Evolutionary conservation across 2,113 vertebrate species (phyloP).

Genomic region (Rhynchopsitta pachyrhyncha): DNA sequence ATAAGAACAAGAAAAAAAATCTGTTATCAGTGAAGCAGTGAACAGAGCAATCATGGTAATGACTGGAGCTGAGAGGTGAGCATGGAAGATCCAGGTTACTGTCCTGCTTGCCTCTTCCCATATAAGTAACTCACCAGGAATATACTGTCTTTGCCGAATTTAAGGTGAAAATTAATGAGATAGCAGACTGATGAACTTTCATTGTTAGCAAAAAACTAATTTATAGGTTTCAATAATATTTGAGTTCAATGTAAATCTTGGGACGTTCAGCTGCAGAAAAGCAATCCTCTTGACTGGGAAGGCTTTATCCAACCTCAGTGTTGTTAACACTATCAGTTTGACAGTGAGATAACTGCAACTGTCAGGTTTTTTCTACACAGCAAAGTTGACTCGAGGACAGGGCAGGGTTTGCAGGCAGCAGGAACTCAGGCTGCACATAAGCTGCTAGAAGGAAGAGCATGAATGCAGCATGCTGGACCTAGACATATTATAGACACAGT

Average conservation of each 20-base stretch:
- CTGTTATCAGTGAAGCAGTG: background rate
- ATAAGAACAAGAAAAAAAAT: background rate
- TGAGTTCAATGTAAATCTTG: background rate
- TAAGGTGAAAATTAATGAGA: background rate
- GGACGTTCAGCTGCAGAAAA: background rate
- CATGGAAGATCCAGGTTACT: background rate
- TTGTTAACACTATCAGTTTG: background rate
- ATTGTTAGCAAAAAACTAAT: background rate
- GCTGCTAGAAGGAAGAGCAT: background rate
- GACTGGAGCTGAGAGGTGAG: background rate
- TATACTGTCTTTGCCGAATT: background rate
- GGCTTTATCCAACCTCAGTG: background rate
- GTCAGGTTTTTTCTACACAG: background rate
- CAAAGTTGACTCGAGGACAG: background rate
- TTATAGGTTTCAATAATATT: background rate
- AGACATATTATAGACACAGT: background rate
- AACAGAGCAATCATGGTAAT: slow-evolving; percentile 7
- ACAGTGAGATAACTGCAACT: slow-evolving; percentile 7
- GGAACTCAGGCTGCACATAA: background rate
- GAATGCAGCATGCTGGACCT: background rate
- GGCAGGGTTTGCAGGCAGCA: background rate
- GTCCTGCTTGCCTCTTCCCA: background rate
- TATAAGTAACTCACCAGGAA: background rate
- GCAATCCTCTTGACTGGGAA: background rate
- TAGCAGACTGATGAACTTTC: background rate